Evolutionary conservation across 1,140 invertebrate species (phyloP).

Genomic region (Schlechtendalia chinensis): DNA sequence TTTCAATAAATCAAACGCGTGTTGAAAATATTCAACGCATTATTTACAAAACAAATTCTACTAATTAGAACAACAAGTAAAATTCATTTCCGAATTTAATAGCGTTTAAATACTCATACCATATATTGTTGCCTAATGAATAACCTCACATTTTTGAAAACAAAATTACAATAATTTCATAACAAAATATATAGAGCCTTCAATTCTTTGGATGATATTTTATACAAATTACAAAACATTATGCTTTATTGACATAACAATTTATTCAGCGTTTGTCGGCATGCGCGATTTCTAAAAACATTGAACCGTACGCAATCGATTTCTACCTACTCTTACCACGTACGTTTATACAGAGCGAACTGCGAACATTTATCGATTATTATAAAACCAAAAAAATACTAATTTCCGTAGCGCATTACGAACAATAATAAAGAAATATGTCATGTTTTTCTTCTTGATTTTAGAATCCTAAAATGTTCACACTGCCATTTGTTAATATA

Average conservation of each 20-base stretch:
- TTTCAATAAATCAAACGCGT: background rate
- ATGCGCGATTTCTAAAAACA: conserved; percentile 31
- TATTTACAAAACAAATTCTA: background rate
- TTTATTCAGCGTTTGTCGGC: background rate
- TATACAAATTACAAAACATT: conserved; percentile 16
- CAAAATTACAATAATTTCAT: background rate
- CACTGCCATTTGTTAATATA: too few species aligned
- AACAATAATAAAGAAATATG: background rate
- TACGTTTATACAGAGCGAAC: background rate
- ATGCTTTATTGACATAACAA: background rate
- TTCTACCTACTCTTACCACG: conserved; percentile 33
- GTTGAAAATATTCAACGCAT: background rate
- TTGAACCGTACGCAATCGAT: conserved; percentile 30
- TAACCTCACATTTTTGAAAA: background rate
- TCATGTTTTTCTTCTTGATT: too few species aligned
- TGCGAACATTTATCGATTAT: background rate
- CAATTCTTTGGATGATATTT: background rate
- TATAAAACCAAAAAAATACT: background rate
- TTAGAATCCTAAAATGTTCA: too few species aligned
- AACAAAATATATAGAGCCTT: background rate
- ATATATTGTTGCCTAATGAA: too few species aligned
- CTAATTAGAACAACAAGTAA: background rate
- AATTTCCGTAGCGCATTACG: background rate
- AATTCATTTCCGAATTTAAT: background rate
- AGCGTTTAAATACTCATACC: background rate